Evolutionary conservation across 1,140 invertebrate genomes (phyloP).

Genomic region (Lepidurus couesii): DNA sequence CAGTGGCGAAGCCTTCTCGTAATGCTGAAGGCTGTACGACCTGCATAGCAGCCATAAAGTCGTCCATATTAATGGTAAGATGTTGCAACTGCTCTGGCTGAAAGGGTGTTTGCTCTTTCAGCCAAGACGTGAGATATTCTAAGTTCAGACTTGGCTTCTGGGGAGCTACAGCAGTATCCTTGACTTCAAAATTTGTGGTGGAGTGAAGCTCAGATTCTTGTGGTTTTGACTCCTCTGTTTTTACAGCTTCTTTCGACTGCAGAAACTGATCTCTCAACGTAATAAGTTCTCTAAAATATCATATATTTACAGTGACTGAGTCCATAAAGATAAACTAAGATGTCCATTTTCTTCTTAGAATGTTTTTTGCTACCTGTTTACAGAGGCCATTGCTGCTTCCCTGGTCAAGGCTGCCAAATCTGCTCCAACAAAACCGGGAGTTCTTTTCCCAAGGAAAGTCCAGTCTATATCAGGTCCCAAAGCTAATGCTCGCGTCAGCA

Average conservation of each 20-base stretch:
- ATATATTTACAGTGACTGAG: too few relatives aligned
- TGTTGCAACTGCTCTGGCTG: slow-evolving; percentile 54
- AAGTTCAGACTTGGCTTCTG: slow-evolving; percentile 36
- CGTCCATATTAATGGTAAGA: slow-evolving; percentile 62
- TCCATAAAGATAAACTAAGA: too few relatives aligned
- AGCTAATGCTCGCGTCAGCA: slow-evolving; percentile 26
- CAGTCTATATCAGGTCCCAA: slow-evolving; percentile 28
- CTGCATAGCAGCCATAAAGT: slow-evolving; percentile 73
- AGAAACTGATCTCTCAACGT: not conserved
- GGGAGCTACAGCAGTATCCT: slow-evolving; percentile 32
- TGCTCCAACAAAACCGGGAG: slow-evolving; percentile 72
- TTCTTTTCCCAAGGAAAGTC: slow-evolving; percentile 29
- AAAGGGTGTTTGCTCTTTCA: slow-evolving; percentile 52
- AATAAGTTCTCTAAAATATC: not conserved
- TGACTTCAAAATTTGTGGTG: not conserved
- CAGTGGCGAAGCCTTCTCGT: slow-evolving; percentile 93
- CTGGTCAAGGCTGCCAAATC: slow-evolving; percentile 81
- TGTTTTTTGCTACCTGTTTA: slow-evolving; percentile 56
- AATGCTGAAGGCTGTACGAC: slow-evolving; percentile 87
- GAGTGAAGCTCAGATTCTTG: not conserved
- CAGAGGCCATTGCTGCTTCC: slow-evolving; percentile 78
- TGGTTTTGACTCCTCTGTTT: not conserved
- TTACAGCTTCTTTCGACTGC: not conserved
- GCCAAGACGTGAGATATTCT: slow-evolving; percentile 49
- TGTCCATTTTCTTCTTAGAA: not conserved